Evolutionary conservation across 2,888 invertebrate genomes (phyloP), one percentile per base, ranked within the genome.

Genomic region (Pollenia angustigena): DNA sequence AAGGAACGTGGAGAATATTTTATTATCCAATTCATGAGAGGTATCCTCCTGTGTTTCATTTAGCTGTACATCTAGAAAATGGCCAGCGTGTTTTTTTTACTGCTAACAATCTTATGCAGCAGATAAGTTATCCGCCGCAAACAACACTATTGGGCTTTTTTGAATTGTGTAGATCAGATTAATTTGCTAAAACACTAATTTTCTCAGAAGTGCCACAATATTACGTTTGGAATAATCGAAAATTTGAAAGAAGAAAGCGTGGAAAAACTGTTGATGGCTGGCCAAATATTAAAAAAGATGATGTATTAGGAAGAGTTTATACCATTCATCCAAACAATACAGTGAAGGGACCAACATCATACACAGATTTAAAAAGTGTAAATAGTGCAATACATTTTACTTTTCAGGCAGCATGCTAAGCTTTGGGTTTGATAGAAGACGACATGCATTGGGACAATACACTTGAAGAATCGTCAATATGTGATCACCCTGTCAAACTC

Each of bases 361-460:
- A 72, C 50, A 44, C 14, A 42, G 23, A 52, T 44, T 58, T 84
- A 23, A 84, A 69, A 56, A 79, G 64, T 56, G 75, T 54, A 58
- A 78, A 82, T 32, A 64, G 72, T 75, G 18, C 52, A 23, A 40
- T 60, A 11, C 62, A 56, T 80, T 74, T 52, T 12, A 82, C 82
- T 11, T 58, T 72, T 32, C 54, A 81, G 12, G 10, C 60, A 1
- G 42, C 69, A 52, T 75, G 74, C 46, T 48, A 23, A 23, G 71
- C 81, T 6, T 11, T 71, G 46, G 82, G 79, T 32, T 62, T 85
- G 66, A 69, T 87, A 14, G 87, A 87, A 62, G 74, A 85, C 40
- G 87, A 87, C 50, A 60, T 54, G 69, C 74, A n/a, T 44, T 87
- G 18, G 18, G 18, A 18, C 18, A 18, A 18, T 18, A 18, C 18